phyloP scores from a whole-genome alignment of 2,797 vertebrate species.

The Syngnathus rostellatus region DNA sequence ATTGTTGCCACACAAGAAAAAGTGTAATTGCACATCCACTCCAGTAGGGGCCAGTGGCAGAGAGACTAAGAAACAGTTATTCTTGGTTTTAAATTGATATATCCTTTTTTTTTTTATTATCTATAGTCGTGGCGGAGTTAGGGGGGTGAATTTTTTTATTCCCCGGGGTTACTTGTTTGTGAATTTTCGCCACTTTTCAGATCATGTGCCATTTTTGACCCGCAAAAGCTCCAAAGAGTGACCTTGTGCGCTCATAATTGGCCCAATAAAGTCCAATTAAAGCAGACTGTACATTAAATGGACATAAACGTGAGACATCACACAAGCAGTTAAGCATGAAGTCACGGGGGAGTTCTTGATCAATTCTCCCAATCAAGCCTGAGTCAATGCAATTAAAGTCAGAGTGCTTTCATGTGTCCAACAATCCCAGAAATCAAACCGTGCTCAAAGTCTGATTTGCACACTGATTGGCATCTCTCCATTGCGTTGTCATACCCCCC shows the following conservation, averaged over 20 bases:
- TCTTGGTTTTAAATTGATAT: too few species aligned
- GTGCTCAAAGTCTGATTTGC: constrained; percentile 24
- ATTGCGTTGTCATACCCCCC: constrained; percentile 32
- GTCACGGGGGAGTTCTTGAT: constrained; percentile 36
- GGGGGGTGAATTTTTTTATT: too few species aligned
- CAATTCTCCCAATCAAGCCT: constrained; percentile 42
- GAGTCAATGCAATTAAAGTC: constrained; percentile 49
- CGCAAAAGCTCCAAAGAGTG: background rate
- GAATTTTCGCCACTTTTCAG: background rate
- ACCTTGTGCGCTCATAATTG: background rate
- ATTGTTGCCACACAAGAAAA: too few species aligned
- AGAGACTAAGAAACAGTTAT: too few species aligned
- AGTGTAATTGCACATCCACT: too few species aligned
- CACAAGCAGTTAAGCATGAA: constrained; percentile 22
- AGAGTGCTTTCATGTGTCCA: constrained; percentile 52
- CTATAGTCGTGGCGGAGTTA: too few species aligned
- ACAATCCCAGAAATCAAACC: constrained; percentile 54
- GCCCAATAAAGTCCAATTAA: background rate
- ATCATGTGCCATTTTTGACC: background rate
- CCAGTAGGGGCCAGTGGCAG: too few species aligned
- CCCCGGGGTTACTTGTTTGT: background rate
- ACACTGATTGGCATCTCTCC: constrained; percentile 32
- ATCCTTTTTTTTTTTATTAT: too few species aligned
- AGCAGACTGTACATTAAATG: background rate
- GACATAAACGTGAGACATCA: background rate